Conservation (phyloP, 2,113 vertebrate species). For the Cheirogaleus medius region DNA sequence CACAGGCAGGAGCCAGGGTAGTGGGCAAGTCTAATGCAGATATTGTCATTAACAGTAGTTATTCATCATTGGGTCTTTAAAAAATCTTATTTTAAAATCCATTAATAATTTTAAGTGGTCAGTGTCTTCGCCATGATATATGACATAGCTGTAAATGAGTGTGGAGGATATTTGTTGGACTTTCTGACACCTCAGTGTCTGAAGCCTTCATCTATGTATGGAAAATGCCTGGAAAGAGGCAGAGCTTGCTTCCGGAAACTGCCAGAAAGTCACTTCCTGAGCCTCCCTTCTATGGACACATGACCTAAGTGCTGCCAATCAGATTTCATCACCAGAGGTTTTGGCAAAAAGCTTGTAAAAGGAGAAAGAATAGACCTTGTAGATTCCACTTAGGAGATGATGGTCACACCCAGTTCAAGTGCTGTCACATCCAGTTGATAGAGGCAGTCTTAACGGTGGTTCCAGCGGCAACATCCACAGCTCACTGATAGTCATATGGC, state of each 20-base stretch:
- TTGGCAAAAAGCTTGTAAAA: not conserved
- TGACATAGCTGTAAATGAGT: not conserved
- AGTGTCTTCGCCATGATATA: not conserved
- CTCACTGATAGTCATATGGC: not conserved
- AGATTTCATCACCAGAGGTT: not conserved
- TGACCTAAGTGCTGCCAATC: not conserved
- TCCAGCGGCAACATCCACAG: not conserved
- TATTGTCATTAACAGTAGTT: not conserved
- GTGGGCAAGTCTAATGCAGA: not conserved
- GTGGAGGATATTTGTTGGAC: not conserved
- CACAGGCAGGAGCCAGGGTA: fast-evolving
- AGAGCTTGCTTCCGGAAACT: not conserved
- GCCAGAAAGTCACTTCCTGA: not conserved
- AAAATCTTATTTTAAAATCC: not conserved
- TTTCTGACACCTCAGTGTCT: not conserved
- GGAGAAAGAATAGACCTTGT: not conserved
- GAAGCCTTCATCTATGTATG: not conserved
- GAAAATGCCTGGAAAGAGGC: not conserved
- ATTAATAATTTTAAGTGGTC: not conserved
- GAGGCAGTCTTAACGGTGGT: not conserved
- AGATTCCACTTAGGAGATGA: not conserved
- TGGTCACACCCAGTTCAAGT: not conserved
- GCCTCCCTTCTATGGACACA: not conserved
- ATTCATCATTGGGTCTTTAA: not conserved
- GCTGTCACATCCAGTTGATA: too few species aligned